A percentile compares a stretch with the other conserved stretches of the same genome.
phyloP scores from a whole-genome alignment of 2,888 invertebrate species.

The Sminthurides aquaticus region DNA sequence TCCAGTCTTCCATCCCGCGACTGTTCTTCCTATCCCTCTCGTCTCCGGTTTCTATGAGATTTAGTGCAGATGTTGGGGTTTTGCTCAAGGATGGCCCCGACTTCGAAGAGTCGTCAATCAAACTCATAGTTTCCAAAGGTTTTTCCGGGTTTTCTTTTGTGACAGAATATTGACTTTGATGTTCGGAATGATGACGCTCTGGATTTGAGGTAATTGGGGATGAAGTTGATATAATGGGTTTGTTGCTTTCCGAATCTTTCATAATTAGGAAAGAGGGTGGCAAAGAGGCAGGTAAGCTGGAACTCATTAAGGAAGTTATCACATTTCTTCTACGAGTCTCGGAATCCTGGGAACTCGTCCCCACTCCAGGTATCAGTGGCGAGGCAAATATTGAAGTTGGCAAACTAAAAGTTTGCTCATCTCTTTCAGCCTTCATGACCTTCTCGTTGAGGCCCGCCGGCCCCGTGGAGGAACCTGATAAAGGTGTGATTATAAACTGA shows the following conservation, averaged over 20 bases:
- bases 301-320: not conserved
- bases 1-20: not conserved
- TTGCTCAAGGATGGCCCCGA: not conserved
- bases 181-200: not conserved
- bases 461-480: no score
- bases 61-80: not conserved
- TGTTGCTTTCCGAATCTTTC: not conserved
- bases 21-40: not conserved
- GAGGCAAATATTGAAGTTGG: not conserved
- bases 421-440: no score
- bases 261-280: not conserved
- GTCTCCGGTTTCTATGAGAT: not conserved
- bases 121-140: not conserved
- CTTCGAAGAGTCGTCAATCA: no score
- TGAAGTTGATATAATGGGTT: not conserved
- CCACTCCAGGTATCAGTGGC: not conserved
- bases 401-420: not conserved
- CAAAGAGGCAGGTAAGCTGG: not conserved
- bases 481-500: no score
- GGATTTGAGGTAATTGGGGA: not conserved
- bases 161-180: not conserved
- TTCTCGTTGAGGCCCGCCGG: no score
- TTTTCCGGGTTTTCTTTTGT: not conserved
- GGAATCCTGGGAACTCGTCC: not conserved
- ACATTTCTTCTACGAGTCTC: not conserved